Evolutionary conservation across 2,797 vertebrate genomes (phyloP), one percentile per base, ranked within the genome.

Genomic region (Centropyge bicolor): DNA sequence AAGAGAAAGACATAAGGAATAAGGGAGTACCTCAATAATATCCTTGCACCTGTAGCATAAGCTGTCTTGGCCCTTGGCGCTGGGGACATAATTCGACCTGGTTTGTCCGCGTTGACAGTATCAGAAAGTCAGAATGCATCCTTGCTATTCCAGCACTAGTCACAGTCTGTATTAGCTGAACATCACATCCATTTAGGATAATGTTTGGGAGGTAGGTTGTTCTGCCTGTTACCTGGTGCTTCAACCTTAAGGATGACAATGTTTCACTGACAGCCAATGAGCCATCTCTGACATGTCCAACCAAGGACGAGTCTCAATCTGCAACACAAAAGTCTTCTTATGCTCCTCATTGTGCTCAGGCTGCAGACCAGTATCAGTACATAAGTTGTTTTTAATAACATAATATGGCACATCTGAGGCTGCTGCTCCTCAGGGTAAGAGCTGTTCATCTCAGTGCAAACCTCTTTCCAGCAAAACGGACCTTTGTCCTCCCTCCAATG

Each of bases 81-180:
- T 17, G 35, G 20, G 17, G 45, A 0, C 24, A 67, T 35, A 7
- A 64, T 36, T 27, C 22, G 43, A 35, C 48, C 54, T 69, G n/a
- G 6, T 57, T 22, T 41, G 31, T 51, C n/a, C 1, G 13, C 4
- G 27, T 31, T n/a, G n/a, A n/a, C n/a, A n/a, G n/a, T n/a, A n/a
- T n/a, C 27, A 31, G 27, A 31, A 31, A 31, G 27, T 31, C 27
- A 31, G 27, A 31, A 31, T 31, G 27, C 27, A 31, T 31, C 27
- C 27, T 31, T 31, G 27, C 27, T 31, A 31, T 31, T 31, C 27
- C 27, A 2, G 27, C 36, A n/a, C 2, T 54, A 36, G 24, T 61
- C 56, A 52, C 38, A 46, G 35, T 31, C 41, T 43, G 36, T 16
- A 10, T 65, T 61, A 70, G 55, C 72, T 54, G 38, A 81, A 65